Percentiles rank a stretch among this genome's conserved stretches.
Conservation (phyloP, 2,797 vertebrate species). For the Tolypeutes matacus region DNA sequence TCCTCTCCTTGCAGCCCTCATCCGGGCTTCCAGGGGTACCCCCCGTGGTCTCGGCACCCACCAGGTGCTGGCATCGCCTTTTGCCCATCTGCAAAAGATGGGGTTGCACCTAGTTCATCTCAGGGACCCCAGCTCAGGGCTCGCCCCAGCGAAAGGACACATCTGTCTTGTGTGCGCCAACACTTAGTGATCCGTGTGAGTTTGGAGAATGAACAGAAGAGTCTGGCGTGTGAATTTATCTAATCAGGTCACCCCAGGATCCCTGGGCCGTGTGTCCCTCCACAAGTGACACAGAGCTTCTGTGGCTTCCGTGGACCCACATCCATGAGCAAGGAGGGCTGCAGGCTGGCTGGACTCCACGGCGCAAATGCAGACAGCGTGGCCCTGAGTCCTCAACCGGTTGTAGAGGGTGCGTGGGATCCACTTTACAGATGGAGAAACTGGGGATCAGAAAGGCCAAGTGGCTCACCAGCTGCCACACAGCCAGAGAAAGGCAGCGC, state of each 20-base stretch:
- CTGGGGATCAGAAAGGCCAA: neutral
- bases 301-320: accelerated
- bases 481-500: neutral
- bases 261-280: neutral
- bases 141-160: neutral
- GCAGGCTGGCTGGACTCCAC: accelerated
- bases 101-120: neutral
- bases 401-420: no score
- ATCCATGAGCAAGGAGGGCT: accelerated
- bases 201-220: accelerated
- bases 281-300: neutral
- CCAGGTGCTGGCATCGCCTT: accelerated
- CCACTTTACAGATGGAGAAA: neutral
- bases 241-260: neutral
- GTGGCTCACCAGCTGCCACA: neutral
- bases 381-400: neutral
- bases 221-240: no score
- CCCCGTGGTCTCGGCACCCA: neutral
- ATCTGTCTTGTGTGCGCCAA: no score
- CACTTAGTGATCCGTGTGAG: accelerated
- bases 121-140: neutral
- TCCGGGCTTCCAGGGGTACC: neutral
- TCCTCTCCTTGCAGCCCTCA: neutral
- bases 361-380: no score
- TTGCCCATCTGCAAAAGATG: accelerated